These are phyloP conservation scores for Oxycera nigricornis DNA, from an alignment of 2,888 invertebrate species.

Conservation along the genomic window DNA sequence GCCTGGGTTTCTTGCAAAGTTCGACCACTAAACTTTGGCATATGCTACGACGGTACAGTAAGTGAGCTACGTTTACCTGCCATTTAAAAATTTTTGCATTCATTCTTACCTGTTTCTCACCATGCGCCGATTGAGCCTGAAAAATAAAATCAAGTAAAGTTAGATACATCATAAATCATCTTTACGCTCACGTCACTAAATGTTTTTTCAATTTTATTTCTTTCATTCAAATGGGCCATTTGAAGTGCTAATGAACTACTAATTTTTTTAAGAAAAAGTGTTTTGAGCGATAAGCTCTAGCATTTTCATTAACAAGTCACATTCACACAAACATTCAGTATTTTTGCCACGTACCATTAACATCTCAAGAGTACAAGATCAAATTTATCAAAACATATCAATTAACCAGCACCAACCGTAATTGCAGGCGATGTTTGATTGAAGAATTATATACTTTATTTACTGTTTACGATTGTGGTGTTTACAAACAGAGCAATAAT, in stretches of 20 bases:
- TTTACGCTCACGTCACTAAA: neutral
- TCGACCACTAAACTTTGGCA: no score
- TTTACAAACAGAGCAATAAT: constrained; percentile 23
- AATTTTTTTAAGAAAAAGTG: neutral
- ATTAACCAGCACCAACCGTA: constrained; percentile 44
- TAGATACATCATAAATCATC: constrained; percentile 12
- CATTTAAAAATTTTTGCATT: no score
- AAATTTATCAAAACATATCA: constrained; percentile 20
- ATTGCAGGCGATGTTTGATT: constrained; percentile 20
- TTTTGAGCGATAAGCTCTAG: neutral
- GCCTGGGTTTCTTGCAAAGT: no score
- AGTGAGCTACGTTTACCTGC: no score
- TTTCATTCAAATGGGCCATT: constrained; percentile 23
- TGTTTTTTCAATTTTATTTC: constrained; percentile 5
- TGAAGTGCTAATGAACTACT: constrained; percentile 13
- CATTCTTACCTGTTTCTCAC: no score
- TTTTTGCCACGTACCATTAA: no score
- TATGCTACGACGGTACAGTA: no score
- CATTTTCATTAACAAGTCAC: no score
- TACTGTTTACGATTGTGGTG: neutral
- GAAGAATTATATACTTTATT: constrained; percentile 4
- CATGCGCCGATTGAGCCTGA: neutral
- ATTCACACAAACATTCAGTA: no score
- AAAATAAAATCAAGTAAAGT: neutral
- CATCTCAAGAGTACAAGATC: neutral